These are phyloP conservation scores for Drosophila glabriapex DNA, from an alignment of 2,888 invertebrate genomes.

Conservation along the genomic window DNA sequence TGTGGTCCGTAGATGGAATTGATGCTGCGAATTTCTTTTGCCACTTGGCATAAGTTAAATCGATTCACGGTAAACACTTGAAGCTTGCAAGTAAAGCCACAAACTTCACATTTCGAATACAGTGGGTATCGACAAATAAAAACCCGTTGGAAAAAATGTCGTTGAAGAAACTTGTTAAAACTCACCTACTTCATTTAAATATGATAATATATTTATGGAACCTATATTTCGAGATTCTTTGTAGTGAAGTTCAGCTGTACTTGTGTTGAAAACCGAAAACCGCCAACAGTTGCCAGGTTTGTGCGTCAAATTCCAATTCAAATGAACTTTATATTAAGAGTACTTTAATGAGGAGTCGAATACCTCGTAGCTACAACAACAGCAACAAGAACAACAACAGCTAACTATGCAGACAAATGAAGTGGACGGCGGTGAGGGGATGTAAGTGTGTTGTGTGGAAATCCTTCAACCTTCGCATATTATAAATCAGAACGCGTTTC, in stretches of 20 bases:
- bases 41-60: conserved; percentile 24
- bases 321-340: conserved; percentile 74
- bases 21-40: conserved; percentile 64
- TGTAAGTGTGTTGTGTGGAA: conserved; percentile 2
- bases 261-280: conserved; percentile 2
- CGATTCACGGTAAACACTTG: conserved; percentile 31
- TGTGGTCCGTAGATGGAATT: conserved; percentile 49
- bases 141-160: background rate
- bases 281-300: conserved; percentile 23
- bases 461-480: conserved; percentile 33
- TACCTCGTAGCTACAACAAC: conserved; percentile 44
- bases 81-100: conserved; percentile 9
- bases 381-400: conserved; percentile 18
- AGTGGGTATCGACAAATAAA: background rate
- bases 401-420: conserved; percentile 26
- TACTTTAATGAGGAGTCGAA: conserved; percentile 67
- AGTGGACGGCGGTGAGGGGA: background rate
- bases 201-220: background rate
- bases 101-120: conserved; percentile 4
- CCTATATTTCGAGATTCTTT: background rate
- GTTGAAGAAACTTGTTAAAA: background rate
- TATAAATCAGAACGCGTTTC: conserved; percentile 38
- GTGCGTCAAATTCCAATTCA: conserved; percentile 56
- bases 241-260: background rate
- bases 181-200: background rate